A percentile compares a stretch with the other conserved stretches of the same genome.
phyloP scores from a whole-genome alignment of 2,888 invertebrate species.

The Watsonalla binaria region DNA sequence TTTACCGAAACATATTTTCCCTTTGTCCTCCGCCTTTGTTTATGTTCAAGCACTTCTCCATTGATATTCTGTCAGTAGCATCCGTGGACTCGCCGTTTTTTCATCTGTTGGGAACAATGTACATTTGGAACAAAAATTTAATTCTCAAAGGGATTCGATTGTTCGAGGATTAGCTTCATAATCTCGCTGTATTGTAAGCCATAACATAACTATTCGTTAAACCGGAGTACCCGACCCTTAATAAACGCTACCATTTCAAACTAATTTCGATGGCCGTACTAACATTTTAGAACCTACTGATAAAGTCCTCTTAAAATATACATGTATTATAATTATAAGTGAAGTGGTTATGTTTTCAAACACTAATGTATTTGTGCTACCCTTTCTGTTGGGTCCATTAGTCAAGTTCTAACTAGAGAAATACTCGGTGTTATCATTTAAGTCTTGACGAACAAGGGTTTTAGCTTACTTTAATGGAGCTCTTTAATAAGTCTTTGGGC shows the following conservation, averaged over 20 bases:
- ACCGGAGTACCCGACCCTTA: background rate
- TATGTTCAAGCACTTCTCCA: slow-evolving; percentile 1
- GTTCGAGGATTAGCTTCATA: background rate
- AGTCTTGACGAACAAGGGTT: slow-evolving; percentile 43
- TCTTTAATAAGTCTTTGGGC: slow-evolving; percentile 40
- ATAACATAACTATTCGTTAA: background rate
- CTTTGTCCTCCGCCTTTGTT: background rate
- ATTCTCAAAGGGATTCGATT: background rate
- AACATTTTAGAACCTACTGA: background rate
- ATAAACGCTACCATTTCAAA: background rate
- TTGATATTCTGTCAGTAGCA: slow-evolving; percentile 2
- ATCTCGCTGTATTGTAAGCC: background rate
- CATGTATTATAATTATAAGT: background rate
- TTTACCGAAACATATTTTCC: background rate
- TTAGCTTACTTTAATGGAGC: slow-evolving; percentile 46
- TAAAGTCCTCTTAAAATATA: background rate
- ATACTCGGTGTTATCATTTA: slow-evolving; percentile 37
- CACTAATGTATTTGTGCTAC: slow-evolving; percentile 8
- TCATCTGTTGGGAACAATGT: background rate
- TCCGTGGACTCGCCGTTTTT: background rate
- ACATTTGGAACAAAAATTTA: slow-evolving; percentile 4
- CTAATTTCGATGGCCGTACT: background rate
- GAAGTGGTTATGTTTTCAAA: background rate
- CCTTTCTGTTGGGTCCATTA: slow-evolving; percentile 19
- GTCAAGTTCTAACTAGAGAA: slow-evolving; percentile 25